Conservation (phyloP, 2,888 invertebrate species). For the Meteorus cinctellus region DNA sequence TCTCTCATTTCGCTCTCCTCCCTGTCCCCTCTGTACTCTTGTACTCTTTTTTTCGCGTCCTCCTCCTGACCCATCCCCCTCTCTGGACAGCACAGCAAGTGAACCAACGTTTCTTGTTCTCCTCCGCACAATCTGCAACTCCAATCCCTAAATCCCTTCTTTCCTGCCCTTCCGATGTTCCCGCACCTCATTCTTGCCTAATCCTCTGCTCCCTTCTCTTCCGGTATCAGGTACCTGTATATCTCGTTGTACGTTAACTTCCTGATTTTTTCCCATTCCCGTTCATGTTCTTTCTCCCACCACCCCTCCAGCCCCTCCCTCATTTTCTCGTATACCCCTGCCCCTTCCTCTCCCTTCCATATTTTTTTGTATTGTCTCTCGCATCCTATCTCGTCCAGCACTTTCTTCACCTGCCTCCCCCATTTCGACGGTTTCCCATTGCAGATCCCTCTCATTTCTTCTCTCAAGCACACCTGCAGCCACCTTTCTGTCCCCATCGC, state of each 20-base stretch:
- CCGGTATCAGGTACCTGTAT: background rate
- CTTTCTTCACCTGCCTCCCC: background rate
- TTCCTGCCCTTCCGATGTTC: background rate
- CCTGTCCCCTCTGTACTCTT: no score
- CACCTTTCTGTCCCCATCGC: background rate
- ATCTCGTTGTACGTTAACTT: background rate
- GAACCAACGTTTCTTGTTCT: background rate
- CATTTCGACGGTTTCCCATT: background rate
- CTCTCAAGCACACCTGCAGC: background rate
- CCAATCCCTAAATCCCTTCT: constrained; percentile 7
- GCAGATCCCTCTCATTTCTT: background rate
- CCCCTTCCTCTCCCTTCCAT: background rate
- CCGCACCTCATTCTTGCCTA: constrained; percentile 19
- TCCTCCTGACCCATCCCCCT: no score
- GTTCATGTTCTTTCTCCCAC: background rate
- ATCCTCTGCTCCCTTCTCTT: background rate
- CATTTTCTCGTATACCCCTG: background rate
- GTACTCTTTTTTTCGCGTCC: no score
- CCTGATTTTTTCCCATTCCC: background rate
- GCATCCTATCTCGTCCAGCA: background rate
- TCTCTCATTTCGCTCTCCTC: background rate
- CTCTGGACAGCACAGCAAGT: background rate
- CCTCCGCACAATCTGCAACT: background rate
- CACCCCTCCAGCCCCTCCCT: background rate
- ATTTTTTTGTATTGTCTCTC: background rate